Conservation (phyloP, 2,797 vertebrate genomes). For the Staurois parvus region DNA sequence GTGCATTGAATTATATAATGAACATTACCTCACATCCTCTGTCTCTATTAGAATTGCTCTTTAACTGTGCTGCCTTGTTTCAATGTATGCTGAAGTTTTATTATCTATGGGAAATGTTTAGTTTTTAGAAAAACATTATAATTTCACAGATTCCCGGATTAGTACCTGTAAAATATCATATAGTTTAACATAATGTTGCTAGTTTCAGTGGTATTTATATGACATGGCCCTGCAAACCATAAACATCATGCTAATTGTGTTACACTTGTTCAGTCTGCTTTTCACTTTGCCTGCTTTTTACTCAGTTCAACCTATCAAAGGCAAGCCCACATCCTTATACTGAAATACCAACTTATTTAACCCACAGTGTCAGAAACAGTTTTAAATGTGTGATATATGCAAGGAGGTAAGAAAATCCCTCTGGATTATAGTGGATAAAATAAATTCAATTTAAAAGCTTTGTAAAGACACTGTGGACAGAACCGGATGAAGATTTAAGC, state of each 20-base stretch:
- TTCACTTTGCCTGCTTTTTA: not conserved
- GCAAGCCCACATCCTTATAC: not conserved
- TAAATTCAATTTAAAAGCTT: conserved; percentile 38
- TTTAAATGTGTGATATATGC: conserved; percentile 17
- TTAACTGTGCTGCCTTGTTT: too few species aligned
- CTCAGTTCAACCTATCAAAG: not conserved
- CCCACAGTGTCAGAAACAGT: not conserved
- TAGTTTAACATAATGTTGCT: not conserved
- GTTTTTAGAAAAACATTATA: too few species aligned
- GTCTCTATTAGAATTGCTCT: too few species aligned
- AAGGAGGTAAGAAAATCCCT: conserved; percentile 47
- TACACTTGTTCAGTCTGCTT: not conserved
- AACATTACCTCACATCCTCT: too few species aligned
- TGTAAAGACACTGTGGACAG: conserved; percentile 15
- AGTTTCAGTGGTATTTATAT: not conserved
- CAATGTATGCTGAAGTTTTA: too few species aligned
- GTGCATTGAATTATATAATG: too few species aligned
- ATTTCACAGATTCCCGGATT: too few species aligned
- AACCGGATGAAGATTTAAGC: conserved; percentile 35
- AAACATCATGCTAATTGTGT: too few species aligned
- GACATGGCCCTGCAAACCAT: not conserved
- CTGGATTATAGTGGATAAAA: conserved; percentile 46
- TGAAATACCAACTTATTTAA: conserved; percentile 4
- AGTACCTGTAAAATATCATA: not conserved
- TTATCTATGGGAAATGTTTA: too few species aligned